These are phyloP conservation scores for Phylloscopus trochiloides DNA, from an alignment of 2,113 vertebrate species.

Conservation along the genomic window DNA sequence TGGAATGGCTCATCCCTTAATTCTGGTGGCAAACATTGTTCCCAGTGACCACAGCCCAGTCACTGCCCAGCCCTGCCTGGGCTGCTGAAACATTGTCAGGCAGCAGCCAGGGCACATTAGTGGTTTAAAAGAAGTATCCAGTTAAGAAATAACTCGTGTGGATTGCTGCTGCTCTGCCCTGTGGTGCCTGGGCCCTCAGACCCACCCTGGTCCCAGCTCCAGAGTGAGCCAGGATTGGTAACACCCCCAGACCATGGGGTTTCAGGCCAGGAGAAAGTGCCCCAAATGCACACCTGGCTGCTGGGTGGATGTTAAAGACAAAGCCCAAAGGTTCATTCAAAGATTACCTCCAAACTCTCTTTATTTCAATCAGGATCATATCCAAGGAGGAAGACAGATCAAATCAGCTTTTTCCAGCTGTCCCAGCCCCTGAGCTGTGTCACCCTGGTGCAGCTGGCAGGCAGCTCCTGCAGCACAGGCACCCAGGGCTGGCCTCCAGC, in stretches of 20 bases:
- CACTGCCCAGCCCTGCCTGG: background rate
- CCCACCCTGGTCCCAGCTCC: background rate
- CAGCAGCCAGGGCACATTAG: background rate
- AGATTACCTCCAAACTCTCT: background rate
- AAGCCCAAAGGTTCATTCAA: background rate
- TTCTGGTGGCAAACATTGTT: background rate
- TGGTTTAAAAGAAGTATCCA: background rate
- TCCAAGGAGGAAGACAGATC: background rate
- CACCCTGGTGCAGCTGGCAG: rapidly evolving
- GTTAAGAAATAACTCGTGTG: background rate
- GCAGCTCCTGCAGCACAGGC: background rate
- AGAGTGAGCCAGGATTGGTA: background rate
- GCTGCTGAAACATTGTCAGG: background rate
- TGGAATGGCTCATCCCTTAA: background rate
- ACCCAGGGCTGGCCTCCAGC: background rate
- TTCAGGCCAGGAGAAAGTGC: background rate
- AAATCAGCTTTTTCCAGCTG: background rate
- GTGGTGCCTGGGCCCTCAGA: background rate
- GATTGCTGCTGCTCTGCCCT: background rate
- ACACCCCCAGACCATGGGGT: background rate
- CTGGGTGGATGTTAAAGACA: background rate
- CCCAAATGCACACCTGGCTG: background rate
- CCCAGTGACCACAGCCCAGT: background rate
- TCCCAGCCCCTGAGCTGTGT: background rate
- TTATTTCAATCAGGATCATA: background rate